Evolutionary conservation across 2,113 vertebrate genomes (phyloP).

Genomic region (Centrocercus urophasianus): DNA sequence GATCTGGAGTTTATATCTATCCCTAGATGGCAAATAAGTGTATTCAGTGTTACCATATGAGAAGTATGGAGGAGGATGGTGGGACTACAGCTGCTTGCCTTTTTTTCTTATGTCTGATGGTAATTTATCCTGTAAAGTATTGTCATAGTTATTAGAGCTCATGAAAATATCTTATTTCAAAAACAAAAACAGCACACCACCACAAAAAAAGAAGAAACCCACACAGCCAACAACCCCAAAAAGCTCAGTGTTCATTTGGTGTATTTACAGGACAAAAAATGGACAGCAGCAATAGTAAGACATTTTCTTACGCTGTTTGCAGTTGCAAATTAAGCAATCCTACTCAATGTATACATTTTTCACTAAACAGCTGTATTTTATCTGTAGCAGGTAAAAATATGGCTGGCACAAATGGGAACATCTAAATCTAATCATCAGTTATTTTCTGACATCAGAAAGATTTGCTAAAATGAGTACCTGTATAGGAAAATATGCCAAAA

Average conservation of each 20-base stretch:
- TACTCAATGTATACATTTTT: neutral
- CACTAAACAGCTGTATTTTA: neutral
- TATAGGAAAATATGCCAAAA: slow-evolving; percentile 38
- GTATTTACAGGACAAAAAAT: neutral
- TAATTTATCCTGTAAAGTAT: neutral
- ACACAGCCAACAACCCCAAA: too few species aligned
- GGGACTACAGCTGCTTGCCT: neutral
- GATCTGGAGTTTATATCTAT: neutral
- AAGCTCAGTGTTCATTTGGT: neutral
- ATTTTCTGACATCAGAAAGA: slow-evolving; percentile 4
- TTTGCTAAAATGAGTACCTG: neutral
- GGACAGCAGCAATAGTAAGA: neutral
- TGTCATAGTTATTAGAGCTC: neutral
- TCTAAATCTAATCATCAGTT: neutral
- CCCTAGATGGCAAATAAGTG: neutral
- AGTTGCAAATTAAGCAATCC: neutral
- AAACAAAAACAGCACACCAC: neutral
- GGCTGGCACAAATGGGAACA: neutral
- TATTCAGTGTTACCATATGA: neutral
- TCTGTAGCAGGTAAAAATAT: neutral
- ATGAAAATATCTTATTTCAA: neutral
- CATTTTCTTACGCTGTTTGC: fast-evolving
- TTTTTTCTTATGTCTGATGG: neutral
- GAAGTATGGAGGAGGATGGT: neutral
- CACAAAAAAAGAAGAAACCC: neutral